phyloP scores from a whole-genome alignment of 2,113 vertebrate species.

The Epinephelus moara region DNA sequence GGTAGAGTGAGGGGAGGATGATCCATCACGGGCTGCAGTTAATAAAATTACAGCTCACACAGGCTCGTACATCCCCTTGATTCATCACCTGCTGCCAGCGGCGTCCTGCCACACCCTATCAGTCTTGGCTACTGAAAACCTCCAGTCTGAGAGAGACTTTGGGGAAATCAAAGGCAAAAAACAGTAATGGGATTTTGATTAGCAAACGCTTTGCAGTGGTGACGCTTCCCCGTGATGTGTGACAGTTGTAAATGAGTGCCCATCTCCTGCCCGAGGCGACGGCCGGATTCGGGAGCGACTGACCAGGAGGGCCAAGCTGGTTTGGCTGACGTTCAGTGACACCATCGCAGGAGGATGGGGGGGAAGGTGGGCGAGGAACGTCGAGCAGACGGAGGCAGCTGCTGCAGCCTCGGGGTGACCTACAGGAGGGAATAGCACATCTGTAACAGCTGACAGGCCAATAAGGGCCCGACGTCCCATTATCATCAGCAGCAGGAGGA shows the following conservation, averaged over 20 bases:
- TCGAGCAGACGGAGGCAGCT: slow-evolving; percentile 51
- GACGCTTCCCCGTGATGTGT: not conserved
- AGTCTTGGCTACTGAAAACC: slow-evolving; percentile 75
- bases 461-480: slow-evolving; percentile 65
- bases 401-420: slow-evolving; percentile 72
- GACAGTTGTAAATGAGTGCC: slow-evolving; percentile 44
- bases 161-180: slow-evolving; percentile 64
- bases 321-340: slow-evolving; percentile 28
- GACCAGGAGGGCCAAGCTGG: slow-evolving; percentile 9
- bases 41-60: slow-evolving; percentile 85
- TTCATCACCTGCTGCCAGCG: slow-evolving; percentile 82
- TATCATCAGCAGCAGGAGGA: slow-evolving; percentile 64
- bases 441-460: slow-evolving; percentile 76
- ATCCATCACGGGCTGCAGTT: slow-evolving; percentile 81
- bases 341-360: not conserved
- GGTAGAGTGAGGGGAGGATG: slow-evolving; percentile 46
- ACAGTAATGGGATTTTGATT: slow-evolving; percentile 66
- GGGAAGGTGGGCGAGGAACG: not conserved
- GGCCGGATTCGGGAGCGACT: not conserved
- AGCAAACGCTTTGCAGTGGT: slow-evolving; percentile 43
- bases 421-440: slow-evolving; percentile 69
- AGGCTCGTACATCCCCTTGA: slow-evolving; percentile 77
- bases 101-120: slow-evolving; percentile 77
- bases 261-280: not conserved
- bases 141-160: slow-evolving; percentile 70